These are phyloP conservation scores for Catagonus wagneri DNA, from an alignment of 2,113 vertebrate genomes.

Conservation along the genomic window DNA sequence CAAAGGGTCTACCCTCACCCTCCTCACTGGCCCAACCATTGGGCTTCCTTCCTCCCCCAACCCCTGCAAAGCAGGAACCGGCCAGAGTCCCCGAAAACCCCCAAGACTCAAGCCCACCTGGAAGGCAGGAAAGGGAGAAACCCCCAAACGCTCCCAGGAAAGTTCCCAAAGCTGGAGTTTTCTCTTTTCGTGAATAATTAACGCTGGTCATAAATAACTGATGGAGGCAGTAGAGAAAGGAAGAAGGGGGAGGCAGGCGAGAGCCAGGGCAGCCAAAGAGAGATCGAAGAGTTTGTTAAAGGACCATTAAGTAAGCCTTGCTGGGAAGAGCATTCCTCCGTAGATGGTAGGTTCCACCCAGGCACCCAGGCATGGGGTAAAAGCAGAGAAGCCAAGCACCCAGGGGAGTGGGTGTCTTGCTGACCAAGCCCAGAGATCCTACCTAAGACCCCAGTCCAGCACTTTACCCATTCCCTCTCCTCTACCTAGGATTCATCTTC, in stretches of 20 bases:
- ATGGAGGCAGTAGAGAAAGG: conserved; percentile 70
- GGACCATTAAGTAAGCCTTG: conserved; percentile 81
- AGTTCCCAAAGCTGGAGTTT: conserved; percentile 79
- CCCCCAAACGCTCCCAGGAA: conserved; percentile 50
- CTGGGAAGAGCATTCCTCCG: conserved; percentile 73
- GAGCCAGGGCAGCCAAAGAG: conserved; percentile 76
- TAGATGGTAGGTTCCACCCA: conserved; percentile 54
- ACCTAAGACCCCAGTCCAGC: neutral
- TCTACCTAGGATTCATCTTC: neutral
- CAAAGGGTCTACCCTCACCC: no score
- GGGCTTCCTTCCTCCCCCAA: neutral
- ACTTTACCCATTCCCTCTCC: neutral
- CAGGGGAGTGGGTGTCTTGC: neutral
- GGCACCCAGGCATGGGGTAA: neutral
- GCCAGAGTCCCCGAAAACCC: neutral
- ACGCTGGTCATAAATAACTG: conserved; percentile 62
- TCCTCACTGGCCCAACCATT: neutral
- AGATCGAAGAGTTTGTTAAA: conserved; percentile 85
- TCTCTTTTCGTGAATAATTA: conserved; percentile 71
- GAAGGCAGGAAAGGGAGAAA: neutral
- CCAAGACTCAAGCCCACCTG: neutral
- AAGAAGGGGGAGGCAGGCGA: conserved; percentile 70
- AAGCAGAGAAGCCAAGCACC: neutral
- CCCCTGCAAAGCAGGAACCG: conserved; percentile 20
- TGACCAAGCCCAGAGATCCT: neutral